phyloP scores from a whole-genome alignment of 2,888 invertebrate genomes.

The Laothoe populi region DNA sequence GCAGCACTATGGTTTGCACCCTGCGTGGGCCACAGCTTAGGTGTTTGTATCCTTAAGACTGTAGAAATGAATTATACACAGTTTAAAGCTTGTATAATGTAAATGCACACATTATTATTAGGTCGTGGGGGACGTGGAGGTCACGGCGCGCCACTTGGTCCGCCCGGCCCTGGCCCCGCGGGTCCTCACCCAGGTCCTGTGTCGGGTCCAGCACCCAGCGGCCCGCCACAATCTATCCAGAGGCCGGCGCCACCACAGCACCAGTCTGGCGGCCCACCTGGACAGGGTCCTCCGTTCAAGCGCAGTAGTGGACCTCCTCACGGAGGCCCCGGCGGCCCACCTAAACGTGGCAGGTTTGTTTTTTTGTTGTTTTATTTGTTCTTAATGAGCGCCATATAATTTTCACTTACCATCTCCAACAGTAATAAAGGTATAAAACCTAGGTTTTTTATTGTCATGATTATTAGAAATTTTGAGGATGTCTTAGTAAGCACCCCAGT shows the following conservation, averaged over 20 bases:
- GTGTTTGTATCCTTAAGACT: no score
- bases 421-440: no score
- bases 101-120: constrained; percentile 27
- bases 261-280: constrained; percentile 38
- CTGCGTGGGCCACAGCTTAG: no score
- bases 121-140: constrained; percentile 70
- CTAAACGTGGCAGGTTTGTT: constrained; percentile 71
- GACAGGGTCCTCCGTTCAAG: constrained; percentile 61
- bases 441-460: no score
- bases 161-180: constrained; percentile 38
- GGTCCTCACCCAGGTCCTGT: constrained; percentile 42
- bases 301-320: constrained; percentile 68
- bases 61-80: no score
- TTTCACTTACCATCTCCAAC: no score
- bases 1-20: no score
- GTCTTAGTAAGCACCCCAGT: no score
- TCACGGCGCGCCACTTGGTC: constrained; percentile 52
- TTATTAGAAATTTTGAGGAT: no score
- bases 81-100: no score
- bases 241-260: constrained; percentile 46
- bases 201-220: constrained; percentile 38
- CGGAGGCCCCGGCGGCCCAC: constrained; percentile 69
- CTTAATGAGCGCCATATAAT: no score
- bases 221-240: constrained; percentile 38
- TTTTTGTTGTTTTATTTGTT: not conserved